These are phyloP conservation scores for Choristoneura rosaceana DNA, from an alignment of 2,888 invertebrate genomes.

Conservation along the genomic window DNA sequence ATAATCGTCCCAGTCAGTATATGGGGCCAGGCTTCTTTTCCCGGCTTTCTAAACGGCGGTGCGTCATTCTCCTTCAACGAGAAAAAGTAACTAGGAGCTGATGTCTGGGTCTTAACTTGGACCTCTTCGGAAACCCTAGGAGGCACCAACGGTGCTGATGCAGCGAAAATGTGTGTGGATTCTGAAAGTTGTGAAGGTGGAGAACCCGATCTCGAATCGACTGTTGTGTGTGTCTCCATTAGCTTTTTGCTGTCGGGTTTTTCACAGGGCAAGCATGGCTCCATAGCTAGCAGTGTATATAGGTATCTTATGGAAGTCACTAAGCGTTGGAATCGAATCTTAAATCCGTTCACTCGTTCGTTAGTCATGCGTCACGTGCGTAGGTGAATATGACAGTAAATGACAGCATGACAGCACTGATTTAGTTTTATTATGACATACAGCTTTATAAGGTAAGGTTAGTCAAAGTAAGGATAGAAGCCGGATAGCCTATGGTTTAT, in stretches of 20 bases:
- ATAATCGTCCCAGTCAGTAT: slow-evolving; percentile 64
- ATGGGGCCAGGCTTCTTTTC: slow-evolving; percentile 53
- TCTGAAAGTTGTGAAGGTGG: background rate
- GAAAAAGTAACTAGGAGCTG: slow-evolving; percentile 73
- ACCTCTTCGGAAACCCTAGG: slow-evolving; percentile 40
- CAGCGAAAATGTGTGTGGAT: background rate
- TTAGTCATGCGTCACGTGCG: background rate
- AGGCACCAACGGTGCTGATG: slow-evolving; percentile 50
- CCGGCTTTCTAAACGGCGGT: slow-evolving; percentile 68
- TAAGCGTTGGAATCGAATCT: background rate
- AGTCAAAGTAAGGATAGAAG: too few species aligned
- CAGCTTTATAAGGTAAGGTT: too few species aligned
- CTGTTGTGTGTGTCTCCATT: background rate
- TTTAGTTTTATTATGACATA: too few species aligned
- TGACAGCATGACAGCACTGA: background rate
- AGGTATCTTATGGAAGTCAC: background rate
- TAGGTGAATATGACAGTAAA: background rate
- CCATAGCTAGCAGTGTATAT: background rate
- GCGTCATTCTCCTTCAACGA: slow-evolving; percentile 70
- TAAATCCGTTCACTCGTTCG: too few species aligned
- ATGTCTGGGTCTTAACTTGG: slow-evolving; percentile 58
- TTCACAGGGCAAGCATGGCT: background rate
- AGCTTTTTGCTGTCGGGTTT: background rate
- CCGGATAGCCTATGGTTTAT: too few species aligned
- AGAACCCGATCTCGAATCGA: slow-evolving; percentile 44